Evolutionary conservation across 2,888 invertebrate genomes (phyloP).

Genomic region (Xylophagus ater): DNA sequence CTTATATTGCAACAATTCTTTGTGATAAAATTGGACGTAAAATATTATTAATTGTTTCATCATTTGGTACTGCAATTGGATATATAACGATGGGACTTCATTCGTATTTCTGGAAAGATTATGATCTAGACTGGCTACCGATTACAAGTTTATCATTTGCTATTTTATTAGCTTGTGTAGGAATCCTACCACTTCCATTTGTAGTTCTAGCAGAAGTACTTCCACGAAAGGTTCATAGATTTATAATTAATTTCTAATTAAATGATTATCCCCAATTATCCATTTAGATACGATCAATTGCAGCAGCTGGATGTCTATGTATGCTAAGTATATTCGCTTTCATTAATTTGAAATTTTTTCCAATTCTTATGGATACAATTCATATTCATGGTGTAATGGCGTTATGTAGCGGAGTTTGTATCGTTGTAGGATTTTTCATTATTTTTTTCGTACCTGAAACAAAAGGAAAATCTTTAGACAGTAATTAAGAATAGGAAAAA

Average conservation of each 20-base stretch:
- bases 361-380: constrained; percentile 24
- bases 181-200: constrained; percentile 29
- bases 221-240: constrained; percentile 31
- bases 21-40: constrained; percentile 32
- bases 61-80: constrained; percentile 24
- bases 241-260: too few species aligned
- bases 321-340: constrained; percentile 27
- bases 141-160: constrained; percentile 28
- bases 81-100: constrained; percentile 26
- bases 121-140: constrained; percentile 26
- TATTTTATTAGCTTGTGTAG: constrained; percentile 28
- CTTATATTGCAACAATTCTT: constrained; percentile 26
- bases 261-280: too few species aligned
- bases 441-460: constrained; percentile 30
- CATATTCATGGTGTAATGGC: constrained; percentile 31
- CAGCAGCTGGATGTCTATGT: constrained; percentile 25
- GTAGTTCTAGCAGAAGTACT: constrained; percentile 31
- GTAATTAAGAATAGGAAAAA: too few species aligned
- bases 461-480: constrained; percentile 29
- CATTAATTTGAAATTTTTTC: constrained; percentile 28
- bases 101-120: constrained; percentile 19
- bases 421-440: constrained; percentile 27
- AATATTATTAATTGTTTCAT: constrained; percentile 29
- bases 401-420: constrained; percentile 25
- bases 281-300: constrained; percentile 30